These are phyloP conservation scores for Agonopterix heracliana DNA, from an alignment of 2,888 invertebrate genomes.

Conservation along the genomic window DNA sequence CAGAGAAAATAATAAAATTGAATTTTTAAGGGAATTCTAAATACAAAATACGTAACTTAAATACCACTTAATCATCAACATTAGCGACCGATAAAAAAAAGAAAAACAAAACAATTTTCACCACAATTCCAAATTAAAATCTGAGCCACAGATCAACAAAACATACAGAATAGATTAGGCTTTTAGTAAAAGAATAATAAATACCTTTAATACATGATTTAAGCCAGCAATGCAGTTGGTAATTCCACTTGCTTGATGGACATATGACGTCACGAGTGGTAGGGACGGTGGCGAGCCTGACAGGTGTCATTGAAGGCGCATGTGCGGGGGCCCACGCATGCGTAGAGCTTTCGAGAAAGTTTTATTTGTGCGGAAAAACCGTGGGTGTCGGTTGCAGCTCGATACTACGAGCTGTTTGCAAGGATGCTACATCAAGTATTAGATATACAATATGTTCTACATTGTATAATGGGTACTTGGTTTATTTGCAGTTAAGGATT, in stretches of 20 bases:
- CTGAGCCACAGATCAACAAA: background rate
- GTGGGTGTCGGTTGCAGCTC: conserved; percentile 22
- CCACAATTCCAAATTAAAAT: conserved; percentile 1
- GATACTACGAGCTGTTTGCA: conserved; percentile 8
- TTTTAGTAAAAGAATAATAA: conserved; percentile 3
- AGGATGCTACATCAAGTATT: no score
- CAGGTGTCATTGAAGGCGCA: conserved; percentile 53
- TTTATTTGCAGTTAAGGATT: no score
- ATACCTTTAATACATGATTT: conserved; percentile 51
- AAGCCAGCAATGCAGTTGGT: conserved; percentile 27
- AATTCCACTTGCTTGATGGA: conserved; percentile 25
- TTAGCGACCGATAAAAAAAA: no score
- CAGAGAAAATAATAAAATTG: no score
- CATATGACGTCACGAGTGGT: conserved; percentile 41
- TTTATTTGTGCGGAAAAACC: conserved; percentile 20
- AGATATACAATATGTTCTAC: no score
- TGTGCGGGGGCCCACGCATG: conserved; percentile 37
- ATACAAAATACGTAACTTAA: no score
- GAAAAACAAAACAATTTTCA: background rate
- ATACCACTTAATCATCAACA: no score
- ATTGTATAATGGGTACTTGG: no score
- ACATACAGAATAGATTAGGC: background rate
- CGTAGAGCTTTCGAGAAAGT: conserved; percentile 33
- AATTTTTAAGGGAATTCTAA: no score
- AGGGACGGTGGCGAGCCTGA: conserved; percentile 31